Conservation (phyloP, 2,797 vertebrate genomes). For the Gila robusta region DNA sequence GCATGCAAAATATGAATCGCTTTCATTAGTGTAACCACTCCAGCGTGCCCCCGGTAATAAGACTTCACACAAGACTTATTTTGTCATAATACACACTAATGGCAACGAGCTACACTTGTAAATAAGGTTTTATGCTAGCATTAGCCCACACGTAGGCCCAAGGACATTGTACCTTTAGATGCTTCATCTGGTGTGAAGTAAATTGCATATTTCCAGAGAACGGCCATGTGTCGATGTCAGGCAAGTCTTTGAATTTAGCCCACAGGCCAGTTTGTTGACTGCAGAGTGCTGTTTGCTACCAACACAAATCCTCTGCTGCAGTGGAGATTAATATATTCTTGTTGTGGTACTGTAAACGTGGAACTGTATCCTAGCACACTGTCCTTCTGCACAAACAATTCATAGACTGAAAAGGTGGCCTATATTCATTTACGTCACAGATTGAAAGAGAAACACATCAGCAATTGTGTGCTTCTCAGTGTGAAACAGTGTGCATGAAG, state of each 20-base stretch:
- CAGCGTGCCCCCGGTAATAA: slow-evolving; percentile 29
- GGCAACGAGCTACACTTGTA: slow-evolving; percentile 39
- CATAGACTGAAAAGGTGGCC: neutral
- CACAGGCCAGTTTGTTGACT: slow-evolving; percentile 35
- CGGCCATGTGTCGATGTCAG: neutral
- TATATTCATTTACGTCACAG: slow-evolving; percentile 6
- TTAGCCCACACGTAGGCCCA: slow-evolving; percentile 28
- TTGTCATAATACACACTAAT: slow-evolving; percentile 51
- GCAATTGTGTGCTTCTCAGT: neutral
- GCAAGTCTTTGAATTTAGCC: slow-evolving; percentile 40
- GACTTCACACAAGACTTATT: slow-evolving; percentile 55
- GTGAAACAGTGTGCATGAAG: neutral
- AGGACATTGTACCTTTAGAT: slow-evolving; percentile 42
- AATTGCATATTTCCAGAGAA: slow-evolving; percentile 46
- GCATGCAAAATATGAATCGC: slow-evolving; percentile 21
- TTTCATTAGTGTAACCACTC: slow-evolving; percentile 23
- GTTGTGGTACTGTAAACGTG: slow-evolving; percentile 15
- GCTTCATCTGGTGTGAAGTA: slow-evolving; percentile 36
- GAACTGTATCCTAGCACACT: slow-evolving; percentile 4
- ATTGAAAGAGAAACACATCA: slow-evolving; percentile 24
- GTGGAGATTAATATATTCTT: slow-evolving; percentile 18
- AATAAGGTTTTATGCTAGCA: slow-evolving; percentile 45
- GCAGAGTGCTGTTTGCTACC: slow-evolving; percentile 23
- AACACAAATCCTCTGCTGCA: slow-evolving; percentile 18
- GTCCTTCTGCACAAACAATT: slow-evolving; percentile 25